A percentile compares a stretch with the other conserved stretches of the same genome.
Evolutionary conservation across 53 echinoderm and acorn worm species (phyloP).

Genomic region (Luidia sarsii): DNA sequence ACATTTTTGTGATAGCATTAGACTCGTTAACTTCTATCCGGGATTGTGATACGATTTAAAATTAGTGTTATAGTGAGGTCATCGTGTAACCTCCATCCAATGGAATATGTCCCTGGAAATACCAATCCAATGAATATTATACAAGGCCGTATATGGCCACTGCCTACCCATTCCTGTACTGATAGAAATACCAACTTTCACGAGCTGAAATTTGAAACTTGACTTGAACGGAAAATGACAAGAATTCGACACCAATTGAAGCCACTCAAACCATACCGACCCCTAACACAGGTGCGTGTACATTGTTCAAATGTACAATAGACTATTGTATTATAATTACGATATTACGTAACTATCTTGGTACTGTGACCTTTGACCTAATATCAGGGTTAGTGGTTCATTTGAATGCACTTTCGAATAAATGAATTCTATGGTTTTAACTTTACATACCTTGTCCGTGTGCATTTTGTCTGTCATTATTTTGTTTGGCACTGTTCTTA

Average conservation of each 20-base stretch:
- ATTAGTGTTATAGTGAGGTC: constrained; percentile 19
- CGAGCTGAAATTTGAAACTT: neutral
- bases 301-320: constrained; percentile 46
- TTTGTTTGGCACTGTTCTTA: too few relatives aligned
- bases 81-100: constrained; percentile 11
- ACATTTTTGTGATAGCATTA: neutral
- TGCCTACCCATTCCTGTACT: constrained; percentile 24
- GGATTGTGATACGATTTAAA: neutral
- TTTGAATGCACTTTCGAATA: constrained; percentile 58
- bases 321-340: constrained; percentile 45
- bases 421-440: constrained; percentile 55
- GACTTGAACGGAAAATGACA: constrained; percentile 18
- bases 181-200: neutral
- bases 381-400: constrained; percentile 58
- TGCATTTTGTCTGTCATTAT: too few relatives aligned
- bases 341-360: constrained; percentile 23
- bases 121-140: too few relatives aligned
- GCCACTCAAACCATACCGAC: constrained; percentile 10
- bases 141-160: too few relatives aligned
- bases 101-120: too few relatives aligned
- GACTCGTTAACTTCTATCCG: neutral
- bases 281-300: constrained; percentile 28
- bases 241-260: constrained; percentile 5
- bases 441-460: constrained; percentile 12
- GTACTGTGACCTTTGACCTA: constrained; percentile 48